Base-by-base conservation (phyloP, 2,888 invertebrate genomes). In the Brassicogethes aeneus region DNA sequence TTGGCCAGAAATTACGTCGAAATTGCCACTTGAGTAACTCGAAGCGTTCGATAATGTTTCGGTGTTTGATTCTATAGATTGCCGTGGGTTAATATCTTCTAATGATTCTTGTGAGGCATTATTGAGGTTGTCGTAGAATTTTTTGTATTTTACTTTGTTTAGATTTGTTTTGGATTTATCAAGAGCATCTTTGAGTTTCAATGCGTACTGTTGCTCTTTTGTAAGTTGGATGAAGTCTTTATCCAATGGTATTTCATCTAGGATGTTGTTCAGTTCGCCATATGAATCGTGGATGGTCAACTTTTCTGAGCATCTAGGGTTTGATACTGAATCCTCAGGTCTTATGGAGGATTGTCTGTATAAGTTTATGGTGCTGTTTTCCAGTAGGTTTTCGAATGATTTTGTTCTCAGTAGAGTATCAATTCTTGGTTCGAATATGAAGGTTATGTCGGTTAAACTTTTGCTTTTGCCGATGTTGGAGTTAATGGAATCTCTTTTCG, bases 131-230 rank as follows among this genome's bases (percentile, higher is more conserved):
- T 53, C 3, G 45, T 47, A 0, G 37, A 14, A 16, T 16, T 45
- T 32, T 41, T 51, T 60, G 30, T 54, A 56, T n/a, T n/a, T n/a
- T n/a, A n/a, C n/a, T n/a, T n/a, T n/a, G n/a, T n/a, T n/a, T 16
- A 62, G 37, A 1, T 59, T 54, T 5, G 51, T 47, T 44, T 61
- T 60, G 16, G 48, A 40, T 17, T 56, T 55, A n/a, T 59, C 55
- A 38, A 62, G 44, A 8, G 59, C 55, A n/a, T 46, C 40, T 37
- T 55, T 55, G 12, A 63, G 41, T 36, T 56, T 58, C 16, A 55
- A 16, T 8, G 62, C 58, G 37, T 62, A 61, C 33, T 46, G 45
- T 40, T 64, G 58, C 41, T 62, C 61, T 32, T 57, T 56, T 3
- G 52, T 59, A 5, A 63, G 38, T 34, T 54, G 40, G 12, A 45